Evolutionary conservation across 2,797 vertebrate genomes (phyloP).

Genomic region (Falco berigora): DNA sequence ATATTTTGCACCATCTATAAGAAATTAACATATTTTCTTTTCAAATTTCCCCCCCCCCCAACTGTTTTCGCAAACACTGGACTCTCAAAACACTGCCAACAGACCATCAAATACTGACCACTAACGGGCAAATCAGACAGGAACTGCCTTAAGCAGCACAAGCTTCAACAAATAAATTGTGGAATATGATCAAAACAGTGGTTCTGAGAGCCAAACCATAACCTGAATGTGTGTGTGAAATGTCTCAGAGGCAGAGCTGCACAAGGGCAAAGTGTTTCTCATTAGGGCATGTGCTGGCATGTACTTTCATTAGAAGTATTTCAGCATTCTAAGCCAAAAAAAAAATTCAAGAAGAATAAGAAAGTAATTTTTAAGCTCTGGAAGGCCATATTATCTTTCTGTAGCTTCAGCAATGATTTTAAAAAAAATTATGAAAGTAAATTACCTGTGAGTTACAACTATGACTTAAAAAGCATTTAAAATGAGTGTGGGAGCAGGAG

Average conservation of each 20-base stretch:
- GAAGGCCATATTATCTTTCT: neutral
- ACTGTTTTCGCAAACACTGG: constrained; percentile 69
- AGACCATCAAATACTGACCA: constrained; percentile 90
- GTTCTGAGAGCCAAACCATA: constrained; percentile 68
- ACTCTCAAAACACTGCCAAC: constrained; percentile 83
- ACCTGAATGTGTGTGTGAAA: constrained; percentile 50
- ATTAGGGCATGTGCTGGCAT: neutral
- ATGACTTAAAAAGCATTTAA: neutral
- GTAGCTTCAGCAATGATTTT: neutral
- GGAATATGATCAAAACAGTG: constrained; percentile 71
- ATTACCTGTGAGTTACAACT: neutral
- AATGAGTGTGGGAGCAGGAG: neutral
- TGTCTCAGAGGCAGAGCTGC: constrained; percentile 38
- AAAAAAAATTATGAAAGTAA: neutral
- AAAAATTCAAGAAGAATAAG: neutral
- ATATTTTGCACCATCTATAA: constrained; percentile 66
- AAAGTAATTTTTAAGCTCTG: constrained; percentile 37
- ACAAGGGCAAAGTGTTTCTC: constrained; percentile 53
- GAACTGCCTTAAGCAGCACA: constrained; percentile 74
- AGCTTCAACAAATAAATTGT: constrained; percentile 72
- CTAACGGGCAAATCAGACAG: constrained; percentile 71
- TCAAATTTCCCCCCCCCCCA: constrained; percentile 46
- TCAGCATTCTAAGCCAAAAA: constrained; percentile 9
- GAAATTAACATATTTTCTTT: constrained; percentile 77
- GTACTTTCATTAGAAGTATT: neutral